Base-by-base conservation (phyloP, 1,140 invertebrate species). In the Anoplolepis gracilipes region DNA sequence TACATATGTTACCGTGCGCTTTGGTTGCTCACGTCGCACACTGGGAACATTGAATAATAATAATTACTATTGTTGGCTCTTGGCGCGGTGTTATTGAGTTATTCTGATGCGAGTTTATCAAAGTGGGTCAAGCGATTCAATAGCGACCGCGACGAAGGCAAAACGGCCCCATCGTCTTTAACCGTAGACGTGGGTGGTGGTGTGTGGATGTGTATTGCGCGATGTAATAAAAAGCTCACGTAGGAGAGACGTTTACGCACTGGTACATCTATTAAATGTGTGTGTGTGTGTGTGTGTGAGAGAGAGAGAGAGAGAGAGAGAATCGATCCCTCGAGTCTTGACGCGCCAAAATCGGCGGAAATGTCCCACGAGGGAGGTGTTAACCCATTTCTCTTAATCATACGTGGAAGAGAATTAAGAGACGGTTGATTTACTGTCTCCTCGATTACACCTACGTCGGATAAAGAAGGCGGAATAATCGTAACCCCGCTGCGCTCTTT, bases 91-190 rank as follows among this genome's bases (percentile, higher is more conserved):
- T 93, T 94, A 94, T 94, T 93, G 93, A 95, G 93, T 94, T 94
- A 94, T 95, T 94, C 92, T 91, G 93, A 94, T 93, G 92, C 92
- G 92, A 93, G 92, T 94, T 94, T 95, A 95, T 95, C 94, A 92
- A 95, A 95, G 93, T 95, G 93, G 94, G 94, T 95, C 94, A 94
- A 94, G 93, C 93, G 93, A 94, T 94, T 94, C 92, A 94, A 95
- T 94, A 94, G 92, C 92, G 91, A 91, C 91, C 90, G 90, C 90
- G 91, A 92, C 85, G 79, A 67, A 90, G 85, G 88, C 90, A 85
- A 90, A 91, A 89, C 87, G 88, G 82, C 70, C 53, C 79, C 89
- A 86, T 90, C 89, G 86, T 90, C 89, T 90, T 79, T 90, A 90
- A 90, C 87, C 49, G 87, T 76, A 67, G 36, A 87, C 91, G 91